A percentile compares a stretch with the other conserved stretches of the same genome.
These are phyloP conservation scores for Dryococelus australis DNA, from an alignment of 2,888 invertebrate genomes.

Conservation along the genomic window DNA sequence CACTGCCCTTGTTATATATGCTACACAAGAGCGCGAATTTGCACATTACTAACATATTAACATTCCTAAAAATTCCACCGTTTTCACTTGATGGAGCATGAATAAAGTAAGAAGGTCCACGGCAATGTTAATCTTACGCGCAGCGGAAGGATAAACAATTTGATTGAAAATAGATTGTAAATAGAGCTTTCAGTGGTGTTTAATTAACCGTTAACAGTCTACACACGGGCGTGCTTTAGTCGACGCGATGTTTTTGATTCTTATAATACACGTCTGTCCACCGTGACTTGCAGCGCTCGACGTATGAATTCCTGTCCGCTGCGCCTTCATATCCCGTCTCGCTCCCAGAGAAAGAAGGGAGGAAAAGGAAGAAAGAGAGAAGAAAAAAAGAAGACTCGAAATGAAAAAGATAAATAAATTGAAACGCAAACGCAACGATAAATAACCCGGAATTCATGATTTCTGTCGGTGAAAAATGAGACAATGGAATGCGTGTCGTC, in stretches of 20 bases:
- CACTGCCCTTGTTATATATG: no score
- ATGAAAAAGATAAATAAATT: slow-evolving; percentile 37
- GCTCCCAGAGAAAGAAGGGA: slow-evolving; percentile 5
- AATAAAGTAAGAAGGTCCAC: no score
- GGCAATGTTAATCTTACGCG: no score
- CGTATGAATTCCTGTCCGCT: neutral
- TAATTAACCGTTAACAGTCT: no score
- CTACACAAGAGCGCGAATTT: no score
- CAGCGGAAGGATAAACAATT: no score
- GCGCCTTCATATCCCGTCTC: neutral
- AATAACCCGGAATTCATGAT: slow-evolving; percentile 39
- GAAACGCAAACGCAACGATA: slow-evolving; percentile 42
- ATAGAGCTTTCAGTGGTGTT: no score
- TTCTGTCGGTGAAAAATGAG: slow-evolving; percentile 41
- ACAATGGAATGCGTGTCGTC: slow-evolving; percentile 35
- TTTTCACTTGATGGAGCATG: no score
- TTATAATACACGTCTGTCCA: slow-evolving; percentile 23
- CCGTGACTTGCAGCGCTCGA: slow-evolving; percentile 33
- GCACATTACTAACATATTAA: no score
- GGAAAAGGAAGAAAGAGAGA: neutral
- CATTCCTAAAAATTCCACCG: no score
- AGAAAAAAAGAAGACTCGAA: neutral
- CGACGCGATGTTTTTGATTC: neutral
- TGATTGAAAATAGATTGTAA: no score
- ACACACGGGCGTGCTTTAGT: no score